Evolutionary conservation across 2,113 vertebrate species (phyloP), one percentile per base, ranked within the genome.

Genomic region (Dunckerocampus dactyliophorus): DNA sequence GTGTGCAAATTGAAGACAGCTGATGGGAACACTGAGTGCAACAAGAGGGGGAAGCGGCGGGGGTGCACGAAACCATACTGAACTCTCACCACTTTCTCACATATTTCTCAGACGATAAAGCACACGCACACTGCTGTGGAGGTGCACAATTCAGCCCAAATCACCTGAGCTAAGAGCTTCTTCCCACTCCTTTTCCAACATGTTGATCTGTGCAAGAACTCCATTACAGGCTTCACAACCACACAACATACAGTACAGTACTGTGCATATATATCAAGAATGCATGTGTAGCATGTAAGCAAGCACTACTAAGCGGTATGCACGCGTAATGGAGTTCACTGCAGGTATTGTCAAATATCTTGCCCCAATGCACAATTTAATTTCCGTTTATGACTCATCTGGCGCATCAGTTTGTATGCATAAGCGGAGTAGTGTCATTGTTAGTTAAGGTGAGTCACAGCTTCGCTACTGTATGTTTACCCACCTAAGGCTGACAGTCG

Each of bases 391-490:
- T 55, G 53, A 55, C 31, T 55, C 53, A 55, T 37, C 7, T n/a
- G 17, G 31, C 6, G 53, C 31, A 20, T 42, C 34, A 15, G 12
- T 5, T 8, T 24, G 6, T 42, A 12, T 1, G 8, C n/a, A 20
- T 19, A 42, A 42, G 34, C 10, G 3, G 10, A 12, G 7, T 21
- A 43, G 28, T 37, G 28, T 54, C 54, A 56, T 42, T 56, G 39
- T 56, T 56, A 19, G 54, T 14, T 15, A 56, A 56, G 19, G 54
- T 56, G 54, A 56, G 54, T 56, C 54, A 55, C 53, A 6, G 46
- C 16, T 48, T 60, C 60, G 43, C 53, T 62, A 61, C 74, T 69
- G 58, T 61, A 11, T 82, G 76, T 86, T 81, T 85, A 68, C 63
- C 19, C 8, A 76, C 68, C 62, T 64, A 75, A 62, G 15, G 16